A percentile compares a stretch with the other conserved stretches of the same genome.
These are phyloP conservation scores for Umimayanthus kanabou DNA, from an alignment of 92 coral and sea anemone species.

Conservation along the genomic window DNA sequence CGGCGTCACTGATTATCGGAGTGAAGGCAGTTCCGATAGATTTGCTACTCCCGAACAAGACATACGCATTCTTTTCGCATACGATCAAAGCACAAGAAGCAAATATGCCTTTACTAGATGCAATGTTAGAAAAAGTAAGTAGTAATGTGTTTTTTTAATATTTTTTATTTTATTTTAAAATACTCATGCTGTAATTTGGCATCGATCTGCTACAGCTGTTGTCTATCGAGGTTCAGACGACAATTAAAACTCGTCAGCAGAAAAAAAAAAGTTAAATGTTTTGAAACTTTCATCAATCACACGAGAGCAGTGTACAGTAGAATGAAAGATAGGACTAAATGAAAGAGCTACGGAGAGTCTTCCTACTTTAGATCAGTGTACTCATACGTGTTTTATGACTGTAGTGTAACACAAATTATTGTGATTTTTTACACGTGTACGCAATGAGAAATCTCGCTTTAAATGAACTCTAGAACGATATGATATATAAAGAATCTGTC, in stretches of 20 bases:
- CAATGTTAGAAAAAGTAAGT: conserved; percentile 92
- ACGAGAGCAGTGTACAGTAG: background rate
- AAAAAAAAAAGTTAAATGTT: background rate
- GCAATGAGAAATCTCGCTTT: too few relatives aligned
- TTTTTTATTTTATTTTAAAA: too few relatives aligned
- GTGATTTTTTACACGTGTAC: background rate
- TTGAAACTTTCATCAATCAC: background rate
- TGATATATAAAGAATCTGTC: background rate
- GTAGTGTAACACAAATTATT: background rate
- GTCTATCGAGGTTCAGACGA: background rate
- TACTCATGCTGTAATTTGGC: background rate
- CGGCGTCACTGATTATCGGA: conserved; percentile 91
- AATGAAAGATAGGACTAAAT: background rate
- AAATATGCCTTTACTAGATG: conserved; percentile 90
- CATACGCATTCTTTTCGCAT: conserved; percentile 96
- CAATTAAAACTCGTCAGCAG: background rate
- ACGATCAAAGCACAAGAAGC: conserved; percentile 97
- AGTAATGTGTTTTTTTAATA: background rate
- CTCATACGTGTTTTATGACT: background rate
- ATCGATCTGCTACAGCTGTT: background rate
- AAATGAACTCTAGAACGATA: background rate
- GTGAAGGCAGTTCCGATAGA: conserved; percentile 95
- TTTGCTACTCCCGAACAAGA: conserved; percentile 80
- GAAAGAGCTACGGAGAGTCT: background rate
- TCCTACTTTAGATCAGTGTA: background rate